A percentile compares a stretch with the other conserved stretches of the same genome.
These are phyloP conservation scores for Bembecia ichneumoniformis DNA, from an alignment of 2,888 invertebrate genomes.

Conservation along the genomic window DNA sequence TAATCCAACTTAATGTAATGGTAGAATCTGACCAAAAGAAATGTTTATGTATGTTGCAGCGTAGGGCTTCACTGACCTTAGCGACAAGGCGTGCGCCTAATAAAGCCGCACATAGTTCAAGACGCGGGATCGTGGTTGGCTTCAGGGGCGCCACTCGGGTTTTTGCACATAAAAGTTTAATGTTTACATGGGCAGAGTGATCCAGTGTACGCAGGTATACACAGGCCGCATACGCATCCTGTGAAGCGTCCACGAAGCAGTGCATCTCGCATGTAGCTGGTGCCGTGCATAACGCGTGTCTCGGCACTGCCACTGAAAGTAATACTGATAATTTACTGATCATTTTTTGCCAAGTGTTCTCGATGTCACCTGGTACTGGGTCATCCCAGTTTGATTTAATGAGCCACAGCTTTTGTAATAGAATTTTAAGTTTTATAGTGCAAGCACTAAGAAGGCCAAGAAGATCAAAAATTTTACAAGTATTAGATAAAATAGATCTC, in stretches of 20 bases:
- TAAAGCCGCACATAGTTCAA: no score
- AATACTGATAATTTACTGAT: background rate
- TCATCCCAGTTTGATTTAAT: background rate
- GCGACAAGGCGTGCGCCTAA: no score
- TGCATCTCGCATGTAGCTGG: slow-evolving; percentile 6
- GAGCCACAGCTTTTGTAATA: background rate
- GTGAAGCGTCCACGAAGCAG: no score
- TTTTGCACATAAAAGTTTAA: no score
- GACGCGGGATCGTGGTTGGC: no score
- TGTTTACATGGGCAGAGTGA: slow-evolving; percentile 2
- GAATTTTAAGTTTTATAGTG: background rate
- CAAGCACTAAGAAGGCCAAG: background rate
- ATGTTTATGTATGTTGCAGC: no score
- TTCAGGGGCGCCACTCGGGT: no score
- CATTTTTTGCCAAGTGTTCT: background rate
- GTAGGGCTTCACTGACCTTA: no score
- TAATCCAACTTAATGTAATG: slow-evolving; percentile 10
- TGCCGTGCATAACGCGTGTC: background rate
- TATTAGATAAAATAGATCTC: no score
- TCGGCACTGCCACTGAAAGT: background rate
- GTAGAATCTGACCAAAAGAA: slow-evolving; percentile 12
- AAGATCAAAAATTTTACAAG: background rate
- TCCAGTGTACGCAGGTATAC: slow-evolving; percentile 8
- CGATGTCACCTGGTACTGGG: background rate
- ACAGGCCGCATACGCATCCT: no score